Evolutionary conservation across 2,888 invertebrate species (phyloP).

Genomic region (Lycophotia porphyrea): DNA sequence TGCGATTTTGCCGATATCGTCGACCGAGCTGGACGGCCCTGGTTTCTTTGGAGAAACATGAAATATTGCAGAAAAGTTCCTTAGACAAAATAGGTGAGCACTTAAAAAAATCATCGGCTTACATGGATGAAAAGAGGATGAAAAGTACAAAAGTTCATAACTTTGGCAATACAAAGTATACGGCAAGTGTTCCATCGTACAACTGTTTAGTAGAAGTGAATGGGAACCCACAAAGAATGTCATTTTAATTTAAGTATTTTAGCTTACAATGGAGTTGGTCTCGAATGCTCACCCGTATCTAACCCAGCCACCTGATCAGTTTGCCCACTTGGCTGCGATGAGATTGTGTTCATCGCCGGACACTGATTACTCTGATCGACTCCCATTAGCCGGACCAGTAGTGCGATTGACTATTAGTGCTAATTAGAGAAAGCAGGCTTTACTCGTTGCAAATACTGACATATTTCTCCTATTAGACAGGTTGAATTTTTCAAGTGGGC

Average conservation of each 20-base stretch:
- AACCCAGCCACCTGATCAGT: constrained; percentile 2
- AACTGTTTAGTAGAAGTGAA: no score
- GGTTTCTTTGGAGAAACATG: background rate
- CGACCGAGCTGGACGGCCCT: no score
- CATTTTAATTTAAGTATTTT: no score
- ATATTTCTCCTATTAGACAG: background rate
- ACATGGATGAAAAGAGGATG: background rate
- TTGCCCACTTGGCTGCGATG: background rate
- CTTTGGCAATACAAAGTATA: background rate
- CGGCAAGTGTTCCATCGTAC: no score
- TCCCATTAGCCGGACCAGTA: constrained; percentile 8
- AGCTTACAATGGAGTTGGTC: background rate
- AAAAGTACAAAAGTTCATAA: background rate
- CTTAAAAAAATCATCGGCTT: background rate
- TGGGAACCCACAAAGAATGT: no score
- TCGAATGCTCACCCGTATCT: background rate
- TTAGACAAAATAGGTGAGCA: background rate
- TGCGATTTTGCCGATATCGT: no score
- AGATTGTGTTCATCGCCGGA: constrained; percentile 9
- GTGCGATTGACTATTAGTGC: constrained; percentile 3
- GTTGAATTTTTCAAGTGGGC: no score
- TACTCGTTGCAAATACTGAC: background rate
- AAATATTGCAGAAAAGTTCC: background rate
- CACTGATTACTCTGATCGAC: constrained; percentile 37
- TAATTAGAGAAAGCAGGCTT: constrained; percentile 20